A percentile compares a stretch with the other conserved stretches of the same genome.
phyloP scores from a whole-genome alignment of 2,797 vertebrate genomes.

The Onychomys arenicola region DNA sequence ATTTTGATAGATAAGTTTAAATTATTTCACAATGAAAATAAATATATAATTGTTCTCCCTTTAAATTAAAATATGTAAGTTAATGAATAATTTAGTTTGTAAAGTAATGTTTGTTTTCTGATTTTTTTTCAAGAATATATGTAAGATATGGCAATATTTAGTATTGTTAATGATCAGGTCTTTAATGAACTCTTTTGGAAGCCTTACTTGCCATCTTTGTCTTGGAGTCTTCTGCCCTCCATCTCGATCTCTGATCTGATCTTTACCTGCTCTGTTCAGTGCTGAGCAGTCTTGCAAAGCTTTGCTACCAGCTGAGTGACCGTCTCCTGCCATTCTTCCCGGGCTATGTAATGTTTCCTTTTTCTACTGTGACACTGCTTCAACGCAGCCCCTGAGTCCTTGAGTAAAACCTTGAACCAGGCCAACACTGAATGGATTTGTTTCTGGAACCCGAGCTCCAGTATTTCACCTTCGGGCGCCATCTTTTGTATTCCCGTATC shows the following conservation, averaged over 20 bases:
- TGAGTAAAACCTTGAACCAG: neutral
- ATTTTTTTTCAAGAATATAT: neutral
- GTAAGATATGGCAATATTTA: neutral
- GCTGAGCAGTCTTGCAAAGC: neutral
- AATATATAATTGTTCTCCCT: neutral
- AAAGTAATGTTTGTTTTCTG: neutral
- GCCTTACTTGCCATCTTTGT: neutral
- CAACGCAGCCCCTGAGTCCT: neutral
- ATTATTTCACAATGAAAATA: constrained; percentile 35
- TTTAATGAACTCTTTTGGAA: neutral
- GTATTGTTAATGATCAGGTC: constrained; percentile 1
- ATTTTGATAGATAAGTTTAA: constrained; percentile 20
- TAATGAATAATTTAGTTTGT: constrained; percentile 54
- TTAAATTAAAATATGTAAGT: constrained; percentile 35
- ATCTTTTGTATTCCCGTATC: accelerated
- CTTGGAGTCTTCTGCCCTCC: neutral
- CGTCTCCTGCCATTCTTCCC: neutral
- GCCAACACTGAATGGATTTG: neutral
- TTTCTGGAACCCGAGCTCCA: neutral
- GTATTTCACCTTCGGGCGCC: neutral
- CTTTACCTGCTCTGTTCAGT: neutral
- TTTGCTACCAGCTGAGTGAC: neutral
- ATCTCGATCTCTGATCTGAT: neutral
- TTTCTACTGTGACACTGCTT: neutral
- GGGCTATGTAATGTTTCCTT: neutral